Conservation (phyloP, 1,140 invertebrate genomes). For the Hypothenemus hampei region DNA sequence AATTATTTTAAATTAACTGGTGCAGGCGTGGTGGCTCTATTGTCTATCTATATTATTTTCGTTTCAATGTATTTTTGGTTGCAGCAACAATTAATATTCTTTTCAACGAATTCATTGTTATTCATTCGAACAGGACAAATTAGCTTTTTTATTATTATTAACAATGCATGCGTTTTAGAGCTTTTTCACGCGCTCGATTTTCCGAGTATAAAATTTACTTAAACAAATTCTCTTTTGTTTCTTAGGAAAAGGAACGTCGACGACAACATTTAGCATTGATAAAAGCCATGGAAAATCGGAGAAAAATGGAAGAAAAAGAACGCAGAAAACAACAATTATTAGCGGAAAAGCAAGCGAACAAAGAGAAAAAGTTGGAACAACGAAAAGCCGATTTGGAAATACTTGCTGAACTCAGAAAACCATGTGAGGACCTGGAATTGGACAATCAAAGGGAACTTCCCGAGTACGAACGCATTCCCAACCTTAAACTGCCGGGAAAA, state of each 20-base stretch:
- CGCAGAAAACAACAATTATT: constrained; percentile 74
- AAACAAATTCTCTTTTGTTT: too few species aligned
- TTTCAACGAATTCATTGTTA: neutral
- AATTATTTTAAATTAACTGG: too few species aligned
- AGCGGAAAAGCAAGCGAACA: constrained; percentile 70
- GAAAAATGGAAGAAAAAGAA: constrained; percentile 84
- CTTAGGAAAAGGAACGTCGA: constrained; percentile 82
- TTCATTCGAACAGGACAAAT: neutral
- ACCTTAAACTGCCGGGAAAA: constrained; percentile 74
- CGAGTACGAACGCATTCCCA: constrained; percentile 70
- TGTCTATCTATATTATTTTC: constrained; percentile 8
- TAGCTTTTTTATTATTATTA: neutral
- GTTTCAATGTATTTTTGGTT: constrained; percentile 6
- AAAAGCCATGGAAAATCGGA: constrained; percentile 76
- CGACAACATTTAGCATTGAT: constrained; percentile 86
- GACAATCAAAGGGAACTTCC: constrained; percentile 67
- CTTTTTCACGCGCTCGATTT: neutral
- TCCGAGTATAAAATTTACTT: too few species aligned
- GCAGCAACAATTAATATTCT: neutral
- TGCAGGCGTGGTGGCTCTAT: constrained; percentile 10
- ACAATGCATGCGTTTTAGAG: neutral
- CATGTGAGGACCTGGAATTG: constrained; percentile 79
- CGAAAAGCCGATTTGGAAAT: constrained; percentile 79
- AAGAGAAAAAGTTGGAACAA: constrained; percentile 79
- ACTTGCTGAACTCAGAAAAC: constrained; percentile 75